Evolutionary conservation across 2,797 vertebrate genomes (phyloP).

Genomic region (Phrynocephalus guinanensis): DNA sequence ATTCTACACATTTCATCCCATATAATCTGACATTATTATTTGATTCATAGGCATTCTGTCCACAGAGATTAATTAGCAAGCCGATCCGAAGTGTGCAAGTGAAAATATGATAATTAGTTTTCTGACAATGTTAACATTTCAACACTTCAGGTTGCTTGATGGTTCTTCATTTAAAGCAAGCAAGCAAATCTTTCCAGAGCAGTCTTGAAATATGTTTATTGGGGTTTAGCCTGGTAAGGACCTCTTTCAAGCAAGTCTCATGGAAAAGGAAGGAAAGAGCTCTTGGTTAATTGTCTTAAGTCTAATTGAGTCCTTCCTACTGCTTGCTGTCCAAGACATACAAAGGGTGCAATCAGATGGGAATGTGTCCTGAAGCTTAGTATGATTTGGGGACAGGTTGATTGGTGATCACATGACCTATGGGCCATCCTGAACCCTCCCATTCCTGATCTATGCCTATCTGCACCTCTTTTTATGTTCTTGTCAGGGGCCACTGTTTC

Average conservation of each 20-base stretch:
- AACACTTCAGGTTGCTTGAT: conserved; percentile 59
- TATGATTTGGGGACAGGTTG: too few species aligned
- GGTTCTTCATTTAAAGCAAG: conserved; percentile 67
- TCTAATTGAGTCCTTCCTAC: neutral
- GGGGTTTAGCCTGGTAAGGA: neutral
- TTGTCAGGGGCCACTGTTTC: too few species aligned
- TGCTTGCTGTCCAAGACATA: neutral
- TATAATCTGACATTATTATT: conserved; percentile 73
- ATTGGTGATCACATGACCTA: too few species aligned
- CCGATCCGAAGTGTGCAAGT: conserved; percentile 72
- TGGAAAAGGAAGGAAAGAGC: neutral
- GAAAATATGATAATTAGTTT: conserved; percentile 74
- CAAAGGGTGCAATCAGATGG: neutral
- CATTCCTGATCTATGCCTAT: too few species aligned
- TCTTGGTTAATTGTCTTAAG: neutral
- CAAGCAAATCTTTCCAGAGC: conserved; percentile 72
- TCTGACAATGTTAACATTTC: conserved; percentile 65
- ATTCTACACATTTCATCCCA: conserved; percentile 68
- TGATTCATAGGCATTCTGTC: conserved; percentile 69
- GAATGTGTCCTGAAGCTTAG: too few species aligned
- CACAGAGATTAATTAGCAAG: conserved; percentile 73
- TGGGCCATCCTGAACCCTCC: too few species aligned
- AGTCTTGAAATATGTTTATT: conserved; percentile 64
- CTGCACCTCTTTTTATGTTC: too few species aligned
- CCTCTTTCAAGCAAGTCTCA: neutral